phyloP scores from a whole-genome alignment of 2,113 vertebrate species.

The Neofelis nebulosa region DNA sequence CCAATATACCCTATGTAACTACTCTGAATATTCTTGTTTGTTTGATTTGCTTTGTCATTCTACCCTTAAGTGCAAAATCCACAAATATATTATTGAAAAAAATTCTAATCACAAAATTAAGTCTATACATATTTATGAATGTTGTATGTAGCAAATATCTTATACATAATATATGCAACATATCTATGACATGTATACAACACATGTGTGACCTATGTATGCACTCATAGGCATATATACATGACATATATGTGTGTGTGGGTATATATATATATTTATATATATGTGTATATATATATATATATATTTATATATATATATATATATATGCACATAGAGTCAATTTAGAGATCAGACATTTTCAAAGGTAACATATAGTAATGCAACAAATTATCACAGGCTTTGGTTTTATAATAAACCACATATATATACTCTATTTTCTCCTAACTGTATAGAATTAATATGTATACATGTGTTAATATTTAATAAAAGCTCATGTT shows the following conservation, averaged over 20 bases:
- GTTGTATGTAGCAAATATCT: not conserved
- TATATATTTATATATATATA: not conserved
- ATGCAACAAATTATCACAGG: not conserved
- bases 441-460: not conserved
- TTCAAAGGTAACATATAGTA: not conserved
- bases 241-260: not conserved
- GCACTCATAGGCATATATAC: not conserved
- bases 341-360: not conserved
- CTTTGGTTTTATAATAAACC: not conserved
- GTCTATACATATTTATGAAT: not conserved
- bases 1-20: not conserved
- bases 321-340: not conserved
- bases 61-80: not conserved
- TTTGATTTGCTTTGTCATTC: not conserved
- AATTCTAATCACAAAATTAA: not conserved
- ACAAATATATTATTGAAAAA: not conserved
- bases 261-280: not conserved
- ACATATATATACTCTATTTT: not conserved
- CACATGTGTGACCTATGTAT: not conserved
- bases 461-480: not conserved
- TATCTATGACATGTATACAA: not conserved
- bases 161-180: not conserved
- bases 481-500: not conserved
- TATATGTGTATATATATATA: not conserved
- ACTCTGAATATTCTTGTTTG: not conserved